Conservation (phyloP, 1,140 invertebrate species). For the Bombyx mori region DNA sequence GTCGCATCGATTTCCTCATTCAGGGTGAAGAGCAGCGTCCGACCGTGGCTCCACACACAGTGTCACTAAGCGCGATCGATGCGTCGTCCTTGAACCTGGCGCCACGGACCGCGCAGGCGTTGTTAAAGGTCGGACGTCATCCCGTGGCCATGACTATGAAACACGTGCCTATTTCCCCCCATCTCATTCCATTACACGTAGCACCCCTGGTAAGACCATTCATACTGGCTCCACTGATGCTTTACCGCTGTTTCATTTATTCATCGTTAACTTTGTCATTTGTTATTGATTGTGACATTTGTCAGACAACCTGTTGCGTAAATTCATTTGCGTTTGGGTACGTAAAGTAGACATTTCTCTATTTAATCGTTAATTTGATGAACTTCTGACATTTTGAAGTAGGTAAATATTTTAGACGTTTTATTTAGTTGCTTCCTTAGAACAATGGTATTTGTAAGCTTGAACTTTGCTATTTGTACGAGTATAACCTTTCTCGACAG, state of each 20-base stretch:
- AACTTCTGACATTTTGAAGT: too few species aligned
- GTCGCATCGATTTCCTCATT: slow-evolving; percentile 27
- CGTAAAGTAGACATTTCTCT: too few species aligned
- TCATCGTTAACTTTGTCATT: slow-evolving; percentile 51
- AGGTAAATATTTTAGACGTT: too few species aligned
- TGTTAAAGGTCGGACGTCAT: slow-evolving; percentile 48
- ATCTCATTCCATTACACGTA: slow-evolving; percentile 8
- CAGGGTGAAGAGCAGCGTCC: slow-evolving; percentile 27
- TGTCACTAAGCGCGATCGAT: slow-evolving; percentile 47
- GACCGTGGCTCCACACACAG: slow-evolving; percentile 33
- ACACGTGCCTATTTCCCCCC: slow-evolving; percentile 24
- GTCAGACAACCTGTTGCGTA: slow-evolving; percentile 32
- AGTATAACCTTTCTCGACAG: too few species aligned
- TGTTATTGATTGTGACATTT: slow-evolving; percentile 56
- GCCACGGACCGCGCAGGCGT: slow-evolving; percentile 39
- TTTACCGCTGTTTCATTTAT: slow-evolving; percentile 20
- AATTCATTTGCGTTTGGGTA: neutral
- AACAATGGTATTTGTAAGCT: too few species aligned
- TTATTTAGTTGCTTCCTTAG: too few species aligned
- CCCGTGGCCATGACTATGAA: slow-evolving; percentile 53
- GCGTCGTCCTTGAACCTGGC: slow-evolving; percentile 49
- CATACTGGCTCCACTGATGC: slow-evolving; percentile 36
- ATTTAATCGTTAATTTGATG: too few species aligned
- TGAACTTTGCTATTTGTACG: too few species aligned
- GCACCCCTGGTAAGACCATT: slow-evolving; percentile 22